phyloP scores from a whole-genome alignment of 2,888 invertebrate genomes.

The Odontocerum albicorne region DNA sequence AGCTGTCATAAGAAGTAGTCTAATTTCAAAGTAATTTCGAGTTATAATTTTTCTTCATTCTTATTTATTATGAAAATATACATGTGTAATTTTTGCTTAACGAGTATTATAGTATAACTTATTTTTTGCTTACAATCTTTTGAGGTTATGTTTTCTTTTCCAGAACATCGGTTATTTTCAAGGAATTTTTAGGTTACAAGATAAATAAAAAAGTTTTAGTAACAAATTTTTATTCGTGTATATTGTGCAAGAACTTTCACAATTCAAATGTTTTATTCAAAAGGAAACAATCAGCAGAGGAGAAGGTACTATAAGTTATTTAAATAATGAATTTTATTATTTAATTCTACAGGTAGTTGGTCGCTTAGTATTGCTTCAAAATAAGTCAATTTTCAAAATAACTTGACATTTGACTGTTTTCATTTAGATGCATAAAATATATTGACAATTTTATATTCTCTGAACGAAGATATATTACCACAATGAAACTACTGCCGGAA shows the following conservation, averaged over 20 bases:
- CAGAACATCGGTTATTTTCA: neutral
- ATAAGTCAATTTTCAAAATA: no score
- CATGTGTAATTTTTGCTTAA: neutral
- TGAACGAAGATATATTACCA: no score
- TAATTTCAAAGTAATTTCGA: conserved; percentile 13
- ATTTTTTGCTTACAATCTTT: no score
- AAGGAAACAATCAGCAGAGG: conserved; percentile 63
- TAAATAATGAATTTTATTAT: no score
- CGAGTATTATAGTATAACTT: neutral
- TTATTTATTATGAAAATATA: neutral
- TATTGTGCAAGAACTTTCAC: conserved; percentile 40
- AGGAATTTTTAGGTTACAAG: conserved; percentile 1
- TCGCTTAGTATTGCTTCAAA: no score
- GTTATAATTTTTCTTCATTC: neutral
- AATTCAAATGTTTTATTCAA: conserved; percentile 51
- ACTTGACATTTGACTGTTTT: no score
- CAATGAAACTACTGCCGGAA: no score
- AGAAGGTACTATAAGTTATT: no score
- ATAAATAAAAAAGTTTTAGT: conserved; percentile 2
- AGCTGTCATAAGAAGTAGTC: conserved; percentile 19
- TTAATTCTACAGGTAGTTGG: no score
- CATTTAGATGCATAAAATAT: no score
- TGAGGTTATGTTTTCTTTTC: conserved; percentile 12
- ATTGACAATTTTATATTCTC: no score
- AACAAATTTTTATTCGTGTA: neutral